Percentiles rank a stretch among this genome's conserved stretches.
These are phyloP conservation scores for Oncorhynchus kisutch DNA, from an alignment of 2,113 vertebrate genomes.

Conservation along the genomic window DNA sequence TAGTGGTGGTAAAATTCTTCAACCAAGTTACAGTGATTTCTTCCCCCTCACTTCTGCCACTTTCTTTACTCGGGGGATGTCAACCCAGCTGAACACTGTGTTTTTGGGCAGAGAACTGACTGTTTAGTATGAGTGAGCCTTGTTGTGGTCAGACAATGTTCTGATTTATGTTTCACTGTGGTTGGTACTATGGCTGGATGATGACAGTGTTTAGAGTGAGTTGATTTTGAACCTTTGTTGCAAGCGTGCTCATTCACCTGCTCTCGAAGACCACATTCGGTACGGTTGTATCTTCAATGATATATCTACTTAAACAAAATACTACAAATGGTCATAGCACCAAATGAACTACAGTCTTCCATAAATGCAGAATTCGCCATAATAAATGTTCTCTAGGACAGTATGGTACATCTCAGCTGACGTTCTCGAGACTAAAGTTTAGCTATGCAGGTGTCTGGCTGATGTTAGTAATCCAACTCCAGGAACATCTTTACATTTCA, in stretches of 20 bases:
- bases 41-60: constrained; percentile 2
- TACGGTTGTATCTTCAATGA: neutral
- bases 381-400: constrained; percentile 12
- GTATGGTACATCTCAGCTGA: constrained; percentile 9
- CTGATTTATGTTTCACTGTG: neutral
- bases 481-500: constrained; percentile 15
- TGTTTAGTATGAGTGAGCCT: neutral
- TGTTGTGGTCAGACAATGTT: neutral
- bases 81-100: neutral
- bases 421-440: neutral
- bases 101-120: neutral
- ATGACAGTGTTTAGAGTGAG: neutral
- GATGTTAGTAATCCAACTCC: neutral
- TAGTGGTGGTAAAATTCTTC: constrained; percentile 2
- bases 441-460: constrained; percentile 15
- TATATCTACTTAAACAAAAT: neutral
- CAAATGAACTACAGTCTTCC: constrained; percentile 44
- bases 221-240: neutral
- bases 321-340: constrained; percentile 19
- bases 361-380: constrained; percentile 27
- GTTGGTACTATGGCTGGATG: too few relatives aligned
- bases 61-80: neutral
- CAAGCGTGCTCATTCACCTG: neutral
- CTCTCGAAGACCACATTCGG: neutral
- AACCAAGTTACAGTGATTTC: constrained; percentile 38